Evolutionary conservation across 1,140 invertebrate species (phyloP).

Genomic region (Atta cephalotes): DNA sequence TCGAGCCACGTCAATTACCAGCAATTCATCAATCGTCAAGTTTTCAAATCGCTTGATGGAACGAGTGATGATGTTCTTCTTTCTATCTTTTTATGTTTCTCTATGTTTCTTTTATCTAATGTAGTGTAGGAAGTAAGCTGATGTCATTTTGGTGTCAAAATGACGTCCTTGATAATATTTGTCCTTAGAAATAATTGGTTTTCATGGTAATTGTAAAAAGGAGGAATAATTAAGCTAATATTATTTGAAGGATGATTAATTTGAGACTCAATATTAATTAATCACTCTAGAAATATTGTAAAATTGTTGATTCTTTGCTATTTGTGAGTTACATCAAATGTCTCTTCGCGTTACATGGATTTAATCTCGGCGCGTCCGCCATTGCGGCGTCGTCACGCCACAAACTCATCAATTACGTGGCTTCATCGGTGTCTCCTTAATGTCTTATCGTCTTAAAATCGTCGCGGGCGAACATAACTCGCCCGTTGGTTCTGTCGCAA

Average conservation of each 20-base stretch:
- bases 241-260: background rate
- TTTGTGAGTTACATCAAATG: background rate
- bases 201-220: too few species aligned
- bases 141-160: too few species aligned
- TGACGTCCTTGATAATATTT: too few species aligned
- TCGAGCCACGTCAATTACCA: conserved; percentile 1
- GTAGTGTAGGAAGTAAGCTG: background rate
- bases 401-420: conserved; percentile 48
- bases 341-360: background rate
- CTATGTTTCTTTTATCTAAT: background rate
- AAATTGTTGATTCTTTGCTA: background rate
- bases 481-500: conserved; percentile 41
- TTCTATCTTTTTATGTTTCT: too few species aligned
- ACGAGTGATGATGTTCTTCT: background rate
- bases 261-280: background rate
- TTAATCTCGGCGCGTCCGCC: conserved; percentile 49
- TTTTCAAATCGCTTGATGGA: background rate
- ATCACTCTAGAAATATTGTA: background rate
- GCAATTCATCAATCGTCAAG: conserved; percentile 19
- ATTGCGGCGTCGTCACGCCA: conserved; percentile 54
- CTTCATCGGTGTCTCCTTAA: conserved; percentile 62
- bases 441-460: conserved; percentile 60
- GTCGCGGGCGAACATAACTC: conserved; percentile 55
- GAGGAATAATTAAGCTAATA: too few species aligned
- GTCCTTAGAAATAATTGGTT: too few species aligned